phyloP scores from a whole-genome alignment of 2,797 vertebrate genomes.

The Scolopax bukidnonensis region DNA sequence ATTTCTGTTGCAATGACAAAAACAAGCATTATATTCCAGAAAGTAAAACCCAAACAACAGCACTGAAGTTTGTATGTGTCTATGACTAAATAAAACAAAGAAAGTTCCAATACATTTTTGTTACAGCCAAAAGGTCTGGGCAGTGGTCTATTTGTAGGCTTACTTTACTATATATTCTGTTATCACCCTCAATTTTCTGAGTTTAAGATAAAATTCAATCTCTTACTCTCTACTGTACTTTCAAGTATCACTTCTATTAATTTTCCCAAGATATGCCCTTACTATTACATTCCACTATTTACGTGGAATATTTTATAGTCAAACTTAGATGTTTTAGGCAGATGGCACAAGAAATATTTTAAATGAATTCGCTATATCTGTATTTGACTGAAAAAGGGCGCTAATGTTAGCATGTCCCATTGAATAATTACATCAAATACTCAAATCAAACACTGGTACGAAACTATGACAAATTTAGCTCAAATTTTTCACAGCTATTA shows the following conservation, averaged over 20 bases:
- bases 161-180: not conserved
- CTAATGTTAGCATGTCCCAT: rapidly evolving
- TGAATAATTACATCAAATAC: not conserved
- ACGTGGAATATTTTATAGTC: not conserved
- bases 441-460: not conserved
- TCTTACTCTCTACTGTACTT: not conserved
- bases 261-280: not conserved
- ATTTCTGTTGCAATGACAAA: constrained; percentile 84
- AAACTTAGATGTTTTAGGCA: not conserved
- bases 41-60: not conserved
- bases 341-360: not conserved
- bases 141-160: not conserved
- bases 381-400: not conserved
- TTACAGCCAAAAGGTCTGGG: not conserved
- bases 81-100: not conserved
- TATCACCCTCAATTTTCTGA: not conserved
- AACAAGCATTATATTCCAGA: not conserved
- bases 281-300: not conserved
- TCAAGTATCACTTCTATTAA: not conserved
- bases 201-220: not conserved
- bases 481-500: not conserved
- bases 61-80: not conserved
- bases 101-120: not conserved
- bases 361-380: not conserved
- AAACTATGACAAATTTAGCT: not conserved